Evolutionary conservation across 2,888 invertebrate species (phyloP).

Genomic region (Acrobasis repandana): DNA sequence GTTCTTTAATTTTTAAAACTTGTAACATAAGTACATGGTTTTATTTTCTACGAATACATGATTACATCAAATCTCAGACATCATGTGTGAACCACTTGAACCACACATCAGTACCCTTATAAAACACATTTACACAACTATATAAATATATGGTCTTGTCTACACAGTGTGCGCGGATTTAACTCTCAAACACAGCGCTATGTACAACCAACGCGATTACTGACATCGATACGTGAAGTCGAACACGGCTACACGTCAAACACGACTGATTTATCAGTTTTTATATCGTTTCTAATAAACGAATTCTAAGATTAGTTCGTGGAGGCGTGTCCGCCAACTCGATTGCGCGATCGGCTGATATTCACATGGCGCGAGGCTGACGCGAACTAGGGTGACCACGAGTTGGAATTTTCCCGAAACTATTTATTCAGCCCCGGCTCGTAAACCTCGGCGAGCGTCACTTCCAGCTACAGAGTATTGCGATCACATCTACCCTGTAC

Average conservation of each 20-base stretch:
- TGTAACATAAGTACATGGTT: not conserved
- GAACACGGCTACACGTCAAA: not conserved
- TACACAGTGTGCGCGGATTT: constrained; percentile 13
- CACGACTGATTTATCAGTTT: not conserved
- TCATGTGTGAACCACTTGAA: constrained; percentile 5
- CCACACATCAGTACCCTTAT: constrained; percentile 11
- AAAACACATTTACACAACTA: constrained; percentile 20
- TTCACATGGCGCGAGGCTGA: constrained; percentile 26
- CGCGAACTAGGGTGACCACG: constrained; percentile 34
- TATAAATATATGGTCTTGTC: constrained; percentile 19
- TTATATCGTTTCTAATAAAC: constrained; percentile 10
- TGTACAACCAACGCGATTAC: constrained; percentile 17
- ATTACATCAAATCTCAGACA: not conserved
- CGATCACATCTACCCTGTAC: constrained; percentile 81
- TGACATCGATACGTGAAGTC: constrained; percentile 4
- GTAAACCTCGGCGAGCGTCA: constrained; percentile 46
- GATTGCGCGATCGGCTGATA: constrained; percentile 23
- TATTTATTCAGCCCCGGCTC: constrained; percentile 28
- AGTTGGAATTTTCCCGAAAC: constrained; percentile 16
- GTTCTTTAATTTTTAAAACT: too few species aligned
- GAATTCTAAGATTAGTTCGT: constrained; percentile 3
- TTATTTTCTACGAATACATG: not conserved
- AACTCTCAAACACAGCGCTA: constrained; percentile 16
- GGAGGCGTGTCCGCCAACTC: constrained; percentile 6
- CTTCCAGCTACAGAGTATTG: constrained; percentile 76